phyloP scores from a whole-genome alignment of 2,797 vertebrate species.

The Sparus aurata region DNA sequence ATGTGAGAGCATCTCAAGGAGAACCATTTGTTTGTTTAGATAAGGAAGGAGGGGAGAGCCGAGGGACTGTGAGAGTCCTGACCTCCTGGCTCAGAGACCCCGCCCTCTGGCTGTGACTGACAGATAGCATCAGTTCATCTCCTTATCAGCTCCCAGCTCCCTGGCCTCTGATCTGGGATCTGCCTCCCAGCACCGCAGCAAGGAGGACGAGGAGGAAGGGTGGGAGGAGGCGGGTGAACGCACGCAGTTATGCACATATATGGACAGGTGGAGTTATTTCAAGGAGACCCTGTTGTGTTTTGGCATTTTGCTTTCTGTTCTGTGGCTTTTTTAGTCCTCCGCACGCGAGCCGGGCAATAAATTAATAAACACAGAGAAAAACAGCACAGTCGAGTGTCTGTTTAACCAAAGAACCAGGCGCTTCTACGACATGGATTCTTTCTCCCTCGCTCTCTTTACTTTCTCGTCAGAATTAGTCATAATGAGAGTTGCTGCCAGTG shows the following conservation, averaged over 20 bases:
- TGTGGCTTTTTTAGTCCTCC: not conserved
- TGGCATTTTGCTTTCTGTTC: not conserved
- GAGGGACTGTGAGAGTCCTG: slow-evolving; percentile 72
- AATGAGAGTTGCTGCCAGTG: slow-evolving; percentile 54
- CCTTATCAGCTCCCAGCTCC: slow-evolving; percentile 82
- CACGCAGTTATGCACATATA: slow-evolving; percentile 47
- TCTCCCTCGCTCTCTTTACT: slow-evolving; percentile 44
- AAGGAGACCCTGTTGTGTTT: slow-evolving; percentile 6
- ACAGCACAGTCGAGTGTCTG: slow-evolving; percentile 14
- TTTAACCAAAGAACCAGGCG: slow-evolving; percentile 17
- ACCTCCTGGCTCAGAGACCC: slow-evolving; percentile 70
- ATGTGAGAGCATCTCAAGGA: slow-evolving; percentile 58
- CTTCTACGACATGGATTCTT: slow-evolving; percentile 5
- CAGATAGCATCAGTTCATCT: slow-evolving; percentile 85
- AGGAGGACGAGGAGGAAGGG: slow-evolving; percentile 6
- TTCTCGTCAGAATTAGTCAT: slow-evolving; percentile 66
- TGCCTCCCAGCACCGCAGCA: slow-evolving; percentile 54
- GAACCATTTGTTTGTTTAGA: slow-evolving; percentile 73
- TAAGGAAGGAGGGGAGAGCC: slow-evolving; percentile 70
- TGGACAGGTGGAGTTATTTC: slow-evolving; percentile 33
- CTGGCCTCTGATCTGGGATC: slow-evolving; percentile 73
- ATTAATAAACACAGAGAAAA: not conserved
- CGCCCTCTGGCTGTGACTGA: slow-evolving; percentile 81
- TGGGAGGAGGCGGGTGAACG: slow-evolving; percentile 7
- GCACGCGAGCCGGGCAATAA: not conserved